Percentiles rank a stretch among this genome's conserved stretches.
phyloP scores from a whole-genome alignment of 1,140 invertebrate genomes.

The Drosophila melanogaster region DNA sequence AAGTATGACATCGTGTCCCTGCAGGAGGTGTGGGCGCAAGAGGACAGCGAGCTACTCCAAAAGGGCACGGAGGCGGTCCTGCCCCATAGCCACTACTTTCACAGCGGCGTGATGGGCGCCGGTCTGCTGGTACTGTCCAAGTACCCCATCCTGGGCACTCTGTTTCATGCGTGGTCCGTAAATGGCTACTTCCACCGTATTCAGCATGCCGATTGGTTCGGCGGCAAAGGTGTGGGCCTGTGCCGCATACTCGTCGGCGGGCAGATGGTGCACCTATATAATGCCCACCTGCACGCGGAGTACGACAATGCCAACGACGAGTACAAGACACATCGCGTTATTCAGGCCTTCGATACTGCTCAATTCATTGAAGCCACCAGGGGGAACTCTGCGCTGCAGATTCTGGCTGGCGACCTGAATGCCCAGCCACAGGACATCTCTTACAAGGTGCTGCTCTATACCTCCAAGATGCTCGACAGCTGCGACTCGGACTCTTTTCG shows the following conservation, averaged over 20 bases:
- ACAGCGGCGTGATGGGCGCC: conserved; percentile 96
- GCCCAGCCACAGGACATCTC: conserved; percentile 94
- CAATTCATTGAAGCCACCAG: conserved; percentile 96
- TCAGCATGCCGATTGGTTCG: conserved; percentile 99
- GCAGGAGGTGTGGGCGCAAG: conserved; percentile 94
- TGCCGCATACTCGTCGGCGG: conserved; percentile 90
- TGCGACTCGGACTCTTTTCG: conserved; percentile 85
- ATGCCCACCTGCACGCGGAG: conserved; percentile 98
- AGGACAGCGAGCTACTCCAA: conserved; percentile 90
- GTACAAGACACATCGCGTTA: conserved; percentile 94
- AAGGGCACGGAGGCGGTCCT: conserved; percentile 87
- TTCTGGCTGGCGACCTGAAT: conserved; percentile 97
- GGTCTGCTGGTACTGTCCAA: conserved; percentile 96
- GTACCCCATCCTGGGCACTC: conserved; percentile 93
- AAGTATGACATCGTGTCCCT: conserved; percentile 95
- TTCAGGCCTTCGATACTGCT: conserved; percentile 97
- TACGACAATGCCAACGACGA: conserved; percentile 94
- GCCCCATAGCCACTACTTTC: conserved; percentile 96
- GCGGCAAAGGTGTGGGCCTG: conserved; percentile 97
- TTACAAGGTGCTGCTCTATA: conserved; percentile 87
- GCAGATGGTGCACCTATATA: conserved; percentile 91
- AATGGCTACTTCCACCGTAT: conserved; percentile 99
- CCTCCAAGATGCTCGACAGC: conserved; percentile 85
- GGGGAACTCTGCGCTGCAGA: conserved; percentile 90
- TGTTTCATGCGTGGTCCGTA: conserved; percentile 96